These are phyloP conservation scores for Latrodectus hesperus DNA, from an alignment of 2,888 invertebrate species.

Conservation along the genomic window DNA sequence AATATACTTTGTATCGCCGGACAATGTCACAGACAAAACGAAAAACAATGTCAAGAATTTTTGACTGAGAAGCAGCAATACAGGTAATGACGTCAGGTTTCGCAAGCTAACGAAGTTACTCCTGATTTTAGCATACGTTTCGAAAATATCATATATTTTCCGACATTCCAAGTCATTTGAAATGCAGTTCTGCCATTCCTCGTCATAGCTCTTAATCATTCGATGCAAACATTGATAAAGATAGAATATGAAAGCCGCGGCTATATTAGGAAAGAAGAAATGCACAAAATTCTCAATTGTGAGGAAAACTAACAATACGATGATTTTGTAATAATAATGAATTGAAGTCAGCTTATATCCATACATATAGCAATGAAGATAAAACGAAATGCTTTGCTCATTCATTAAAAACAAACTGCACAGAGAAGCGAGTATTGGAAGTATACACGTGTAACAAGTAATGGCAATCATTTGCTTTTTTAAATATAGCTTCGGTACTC, in stretches of 20 bases:
- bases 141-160: not conserved
- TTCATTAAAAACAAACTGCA: conserved; percentile 6
- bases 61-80: conserved; percentile 16
- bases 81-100: not conserved
- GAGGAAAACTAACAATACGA: not conserved
- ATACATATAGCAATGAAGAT: conserved; percentile 32
- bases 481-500: not conserved
- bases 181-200: not conserved
- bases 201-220: not conserved
- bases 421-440: conserved; percentile 8
- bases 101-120: conserved; percentile 5
- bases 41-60: conserved; percentile 32
- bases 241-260: conserved; percentile 5
- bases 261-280: conserved; percentile 26
- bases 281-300: conserved; percentile 38
- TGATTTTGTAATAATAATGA: not conserved
- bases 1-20: conserved; percentile 1
- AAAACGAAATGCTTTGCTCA: conserved; percentile 23
- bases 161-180: not conserved
- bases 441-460: not conserved
- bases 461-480: not conserved
- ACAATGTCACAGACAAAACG: conserved; percentile 7
- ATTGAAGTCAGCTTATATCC: not conserved
- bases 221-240: not conserved
- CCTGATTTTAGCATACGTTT: conserved; percentile 17